A percentile compares a stretch with the other conserved stretches of the same genome.
Evolutionary conservation across 2,797 vertebrate genomes (phyloP).

Genomic region (Danio aesculapii): DNA sequence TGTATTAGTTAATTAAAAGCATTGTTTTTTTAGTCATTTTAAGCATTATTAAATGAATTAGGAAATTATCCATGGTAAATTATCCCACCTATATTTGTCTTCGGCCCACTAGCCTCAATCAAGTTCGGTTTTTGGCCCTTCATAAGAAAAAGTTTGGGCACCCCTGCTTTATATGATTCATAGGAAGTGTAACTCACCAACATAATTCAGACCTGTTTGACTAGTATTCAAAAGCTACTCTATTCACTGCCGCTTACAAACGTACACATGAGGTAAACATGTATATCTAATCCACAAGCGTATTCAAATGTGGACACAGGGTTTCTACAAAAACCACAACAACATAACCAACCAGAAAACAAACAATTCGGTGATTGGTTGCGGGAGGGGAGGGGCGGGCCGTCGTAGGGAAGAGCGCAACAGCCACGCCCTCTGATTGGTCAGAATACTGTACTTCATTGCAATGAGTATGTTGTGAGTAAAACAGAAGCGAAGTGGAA

Average conservation of each 20-base stretch:
- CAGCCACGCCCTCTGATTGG: constrained; percentile 29
- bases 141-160: too few species aligned
- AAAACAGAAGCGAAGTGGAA: not conserved
- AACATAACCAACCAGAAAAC: constrained; percentile 25
- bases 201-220: not conserved
- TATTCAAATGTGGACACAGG: not conserved
- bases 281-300: not conserved
- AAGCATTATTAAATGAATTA: too few species aligned
- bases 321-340: constrained; percentile 10
- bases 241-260: not conserved
- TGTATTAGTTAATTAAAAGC: too few species aligned
- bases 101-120: too few species aligned
- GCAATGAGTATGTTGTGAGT: not conserved
- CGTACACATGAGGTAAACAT: not conserved
- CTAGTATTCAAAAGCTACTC: not conserved
- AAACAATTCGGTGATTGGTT: constrained; percentile 32
- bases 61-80: too few species aligned
- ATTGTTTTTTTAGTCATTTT: too few species aligned
- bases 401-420: constrained; percentile 59
- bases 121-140: too few species aligned
- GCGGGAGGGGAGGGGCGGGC: constrained; percentile 58
- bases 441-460: not conserved
- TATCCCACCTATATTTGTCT: too few species aligned
- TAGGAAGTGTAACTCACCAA: not conserved
- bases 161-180: not conserved